Base-by-base conservation (phyloP, 2,797 vertebrate species). In the Salarias fasciatus region DNA sequence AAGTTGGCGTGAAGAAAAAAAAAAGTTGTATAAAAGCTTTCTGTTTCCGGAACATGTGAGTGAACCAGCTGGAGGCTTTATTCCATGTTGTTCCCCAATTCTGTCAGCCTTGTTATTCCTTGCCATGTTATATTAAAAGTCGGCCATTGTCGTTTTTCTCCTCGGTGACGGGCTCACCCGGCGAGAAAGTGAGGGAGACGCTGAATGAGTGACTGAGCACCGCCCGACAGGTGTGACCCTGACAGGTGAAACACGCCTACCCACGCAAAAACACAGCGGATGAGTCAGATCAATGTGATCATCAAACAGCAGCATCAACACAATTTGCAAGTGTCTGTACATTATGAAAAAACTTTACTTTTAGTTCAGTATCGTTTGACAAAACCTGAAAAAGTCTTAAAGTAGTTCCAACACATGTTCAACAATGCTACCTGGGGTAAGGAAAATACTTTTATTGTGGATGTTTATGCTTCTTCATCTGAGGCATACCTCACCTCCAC, bases 161-260 rank as follows among this genome's bases (percentile, higher is more conserved):
- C 11, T 30, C 10, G 50, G 1, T 48, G 44, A 13, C 24, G 4
- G 5, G 42, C 7, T 12, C 24, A 9, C 31, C 45, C 45, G 44
- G 49, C 28, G 0, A 15, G 24, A n/a, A n/a, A n/a, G n/a, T n/a
- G n/a, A n/a, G n/a, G n/a, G n/a, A 6, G 12, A 35, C 40, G 5
- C 49, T 1, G 40, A 68, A 35, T 35, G 48, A 72, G 50, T 50
- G 71, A 65, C 9, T 41, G 15, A 6, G 73, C 65, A 60, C 64
- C 74, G 68, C 84, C 83, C 41, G 55, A 69, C 86, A 91, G 89
- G 88, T 91, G 86, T 81, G 78, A 82, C 54, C 53, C 57, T 57
- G 65, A 47, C 64, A 65, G 58, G 1, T 57, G 51, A 64, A 74
- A 69, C 74, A 72, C 57, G 36, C 75, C 67, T 58, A 72, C 75